Evolutionary conservation across 2,113 vertebrate genomes (phyloP).

Genomic region (Bambusicola thoracicus): DNA sequence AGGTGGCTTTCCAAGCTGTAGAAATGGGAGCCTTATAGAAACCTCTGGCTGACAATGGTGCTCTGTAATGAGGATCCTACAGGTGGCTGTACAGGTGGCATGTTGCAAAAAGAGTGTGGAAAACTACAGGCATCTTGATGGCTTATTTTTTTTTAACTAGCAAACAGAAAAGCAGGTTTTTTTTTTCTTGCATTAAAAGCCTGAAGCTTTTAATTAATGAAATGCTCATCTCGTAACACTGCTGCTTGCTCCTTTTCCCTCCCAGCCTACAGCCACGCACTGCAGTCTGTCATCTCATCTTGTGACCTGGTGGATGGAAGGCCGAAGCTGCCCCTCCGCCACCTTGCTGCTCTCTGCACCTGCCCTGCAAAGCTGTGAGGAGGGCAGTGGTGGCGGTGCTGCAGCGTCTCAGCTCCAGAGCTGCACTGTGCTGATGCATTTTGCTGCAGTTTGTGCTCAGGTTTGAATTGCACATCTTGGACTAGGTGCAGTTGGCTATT

Average conservation of each 20-base stretch:
- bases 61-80: fast-evolving
- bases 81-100: neutral
- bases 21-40: neutral
- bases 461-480: neutral
- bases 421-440: neutral
- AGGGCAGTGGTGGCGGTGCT: fast-evolving
- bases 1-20: fast-evolving
- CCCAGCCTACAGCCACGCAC: slow-evolving; percentile 84
- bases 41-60: no score
- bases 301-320: slow-evolving; percentile 63
- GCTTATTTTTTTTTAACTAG: neutral
- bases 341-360: slow-evolving; percentile 52
- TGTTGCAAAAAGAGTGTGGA: neutral
- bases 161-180: neutral
- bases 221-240: fast-evolving
- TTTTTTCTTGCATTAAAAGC: neutral
- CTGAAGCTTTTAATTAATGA: fast-evolving
- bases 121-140: fast-evolving
- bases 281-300: slow-evolving; percentile 84
- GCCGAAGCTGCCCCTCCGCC: slow-evolving; percentile 40
- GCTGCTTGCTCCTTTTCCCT: neutral
- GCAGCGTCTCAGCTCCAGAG: neutral
- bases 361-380: slow-evolving; percentile 29
- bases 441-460: neutral
- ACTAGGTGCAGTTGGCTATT: fast-evolving